phyloP scores from a whole-genome alignment of 2,113 vertebrate genomes.

The Rhombomys opimus region DNA sequence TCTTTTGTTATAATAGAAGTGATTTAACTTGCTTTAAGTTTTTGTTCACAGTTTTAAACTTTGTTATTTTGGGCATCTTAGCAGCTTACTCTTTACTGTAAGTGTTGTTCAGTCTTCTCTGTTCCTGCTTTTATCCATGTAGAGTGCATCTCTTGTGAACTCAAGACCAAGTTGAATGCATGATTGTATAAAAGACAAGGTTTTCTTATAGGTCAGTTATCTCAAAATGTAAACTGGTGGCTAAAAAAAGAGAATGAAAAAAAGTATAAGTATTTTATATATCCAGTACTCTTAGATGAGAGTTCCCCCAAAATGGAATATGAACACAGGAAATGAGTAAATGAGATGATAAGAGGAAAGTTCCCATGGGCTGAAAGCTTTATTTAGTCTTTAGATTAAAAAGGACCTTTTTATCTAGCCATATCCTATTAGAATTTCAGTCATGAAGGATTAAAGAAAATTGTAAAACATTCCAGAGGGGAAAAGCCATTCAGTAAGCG shows the following conservation, averaged over 20 bases:
- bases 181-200: background rate
- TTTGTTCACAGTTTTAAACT: slow-evolving; percentile 4
- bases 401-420: background rate
- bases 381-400: slow-evolving; percentile 22
- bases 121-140: slow-evolving; percentile 11
- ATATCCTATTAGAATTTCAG: background rate
- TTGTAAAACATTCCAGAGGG: background rate
- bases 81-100: background rate
- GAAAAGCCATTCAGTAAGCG: background rate
- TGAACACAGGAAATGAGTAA: background rate
- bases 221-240: background rate
- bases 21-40: background rate
- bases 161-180: background rate
- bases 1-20: slow-evolving; percentile 33
- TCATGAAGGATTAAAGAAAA: slow-evolving; percentile 19
- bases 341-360: background rate
- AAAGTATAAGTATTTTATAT: slow-evolving; percentile 6
- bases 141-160: background rate
- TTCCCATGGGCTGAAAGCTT: background rate
- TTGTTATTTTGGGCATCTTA: background rate
- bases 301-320: slow-evolving; percentile 7
- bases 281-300: background rate
- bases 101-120: background rate
- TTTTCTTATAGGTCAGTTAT: background rate
- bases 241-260: background rate